Conservation (phyloP, 2,888 invertebrate species). For the Bhutanitis thaidina region DNA sequence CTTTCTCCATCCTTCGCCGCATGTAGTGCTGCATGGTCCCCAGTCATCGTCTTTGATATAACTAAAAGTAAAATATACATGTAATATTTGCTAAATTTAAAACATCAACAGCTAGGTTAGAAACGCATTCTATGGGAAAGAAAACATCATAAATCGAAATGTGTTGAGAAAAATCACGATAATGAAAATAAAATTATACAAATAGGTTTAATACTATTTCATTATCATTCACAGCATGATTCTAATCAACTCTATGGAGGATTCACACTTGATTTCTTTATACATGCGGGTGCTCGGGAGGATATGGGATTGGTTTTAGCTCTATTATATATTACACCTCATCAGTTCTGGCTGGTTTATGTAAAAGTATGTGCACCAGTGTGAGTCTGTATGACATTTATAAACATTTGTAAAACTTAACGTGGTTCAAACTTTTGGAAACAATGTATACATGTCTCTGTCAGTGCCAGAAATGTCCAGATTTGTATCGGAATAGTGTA, state of each 20-base stretch:
- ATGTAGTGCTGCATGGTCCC: conserved; percentile 94
- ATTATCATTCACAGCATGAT: conserved; percentile 11
- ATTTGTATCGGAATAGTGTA: conserved; percentile 51
- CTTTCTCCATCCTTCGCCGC: conserved; percentile 93
- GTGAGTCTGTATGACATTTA: conserved; percentile 39
- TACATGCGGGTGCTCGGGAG: conserved; percentile 67
- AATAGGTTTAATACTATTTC: conserved; percentile 3
- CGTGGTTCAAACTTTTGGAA: conserved; percentile 41
- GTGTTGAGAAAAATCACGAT: conserved; percentile 3
- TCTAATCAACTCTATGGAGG: conserved; percentile 21
- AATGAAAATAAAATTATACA: conserved; percentile 7
- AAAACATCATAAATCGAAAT: conserved; percentile 4
- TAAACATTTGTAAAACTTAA: conserved; percentile 29
- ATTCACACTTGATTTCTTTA: conserved; percentile 29
- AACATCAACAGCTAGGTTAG: background rate
- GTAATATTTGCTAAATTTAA: conserved; percentile 3
- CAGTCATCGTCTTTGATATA: conserved; percentile 94
- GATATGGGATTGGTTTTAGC: conserved; percentile 29
- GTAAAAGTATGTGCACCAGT: conserved; percentile 78
- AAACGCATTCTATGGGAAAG: conserved; percentile 4
- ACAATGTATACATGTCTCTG: conserved; percentile 49
- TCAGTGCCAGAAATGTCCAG: conserved; percentile 55
- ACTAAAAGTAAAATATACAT: conserved; percentile 75
- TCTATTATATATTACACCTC: conserved; percentile 43
- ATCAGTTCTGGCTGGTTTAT: conserved; percentile 73